Evolutionary conservation across 35 echinoderm and acorn worm species (phyloP).

Genomic region (Apostichopus parvimensis): DNA sequence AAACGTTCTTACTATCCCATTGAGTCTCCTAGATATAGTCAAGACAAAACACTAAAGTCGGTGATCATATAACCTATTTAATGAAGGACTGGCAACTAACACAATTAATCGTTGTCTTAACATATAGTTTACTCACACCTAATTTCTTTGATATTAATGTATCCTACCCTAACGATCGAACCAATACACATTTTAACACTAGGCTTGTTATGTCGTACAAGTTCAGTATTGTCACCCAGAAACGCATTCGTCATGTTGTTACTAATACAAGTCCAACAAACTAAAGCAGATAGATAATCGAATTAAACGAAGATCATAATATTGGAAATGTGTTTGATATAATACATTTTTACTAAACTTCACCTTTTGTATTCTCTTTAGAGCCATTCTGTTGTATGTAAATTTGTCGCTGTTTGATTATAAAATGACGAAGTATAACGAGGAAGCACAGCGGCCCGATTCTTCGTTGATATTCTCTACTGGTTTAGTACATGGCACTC

Average conservation of each 20-base stretch:
- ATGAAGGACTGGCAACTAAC: no score
- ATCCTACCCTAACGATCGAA: neutral
- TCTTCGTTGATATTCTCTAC: neutral
- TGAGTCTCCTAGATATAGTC: no score
- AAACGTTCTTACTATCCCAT: no score
- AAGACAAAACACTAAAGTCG: no score
- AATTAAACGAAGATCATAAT: neutral
- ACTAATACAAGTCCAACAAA: neutral
- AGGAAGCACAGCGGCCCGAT: conserved; percentile 24
- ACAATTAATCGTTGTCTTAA: no score
- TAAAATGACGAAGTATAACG: conserved; percentile 34
- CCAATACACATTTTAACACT: neutral
- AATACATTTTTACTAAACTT: conserved; percentile 10
- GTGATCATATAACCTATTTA: no score
- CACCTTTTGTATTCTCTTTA: conserved; percentile 50
- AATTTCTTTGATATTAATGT: neutral
- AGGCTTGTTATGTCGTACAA: conserved; percentile 1
- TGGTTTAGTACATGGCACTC: neutral
- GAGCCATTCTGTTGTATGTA: conserved; percentile 42
- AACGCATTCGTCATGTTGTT: conserved; percentile 25
- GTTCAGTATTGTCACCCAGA: conserved; percentile 5
- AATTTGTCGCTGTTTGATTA: conserved; percentile 16
- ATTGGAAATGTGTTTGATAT: neutral
- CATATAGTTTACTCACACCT: no score
- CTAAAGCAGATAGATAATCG: neutral